phyloP scores from a whole-genome alignment of 2,113 vertebrate species.

The Melanostigma gelatinosum region DNA sequence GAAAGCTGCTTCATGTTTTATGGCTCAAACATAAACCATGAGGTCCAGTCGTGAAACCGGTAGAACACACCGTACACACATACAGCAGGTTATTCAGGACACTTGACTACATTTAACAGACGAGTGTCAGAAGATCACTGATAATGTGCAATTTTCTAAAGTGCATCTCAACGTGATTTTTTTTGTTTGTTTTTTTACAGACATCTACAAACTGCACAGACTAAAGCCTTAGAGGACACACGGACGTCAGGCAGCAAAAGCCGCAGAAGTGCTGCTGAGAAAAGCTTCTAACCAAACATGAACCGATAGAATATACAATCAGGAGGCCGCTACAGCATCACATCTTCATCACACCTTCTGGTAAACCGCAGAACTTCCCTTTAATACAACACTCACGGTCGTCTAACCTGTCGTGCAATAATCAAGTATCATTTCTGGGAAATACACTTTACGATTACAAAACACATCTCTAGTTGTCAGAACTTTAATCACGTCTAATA shows the following conservation, averaged over 20 bases:
- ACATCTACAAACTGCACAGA: constrained; percentile 17
- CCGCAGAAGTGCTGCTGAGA: constrained; percentile 19
- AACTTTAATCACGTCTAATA: constrained; percentile 41
- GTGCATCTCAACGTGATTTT: constrained; percentile 61
- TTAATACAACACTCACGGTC: constrained; percentile 41
- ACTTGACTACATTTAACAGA: constrained; percentile 33
- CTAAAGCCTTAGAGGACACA: constrained; percentile 28
- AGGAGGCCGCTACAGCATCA: constrained; percentile 14
- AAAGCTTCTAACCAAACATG: constrained; percentile 38
- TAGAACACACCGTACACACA: constrained; percentile 38
- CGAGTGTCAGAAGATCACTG: constrained; percentile 34
- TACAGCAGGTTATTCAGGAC: constrained; percentile 38
- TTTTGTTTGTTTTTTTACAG: constrained; percentile 17
- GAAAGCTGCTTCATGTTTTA: constrained; percentile 51
- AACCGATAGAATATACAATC: not conserved
- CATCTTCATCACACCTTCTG: too few species aligned
- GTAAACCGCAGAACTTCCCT: constrained; percentile 33
- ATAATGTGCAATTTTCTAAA: constrained; percentile 57
- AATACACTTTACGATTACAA: constrained; percentile 22
- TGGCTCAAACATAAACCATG: constrained; percentile 44
- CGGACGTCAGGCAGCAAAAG: constrained; percentile 28
- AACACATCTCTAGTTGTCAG: constrained; percentile 4
- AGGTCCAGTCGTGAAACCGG: constrained; percentile 39
- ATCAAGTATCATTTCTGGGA: constrained; percentile 29
- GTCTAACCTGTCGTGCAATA: constrained; percentile 39